These are phyloP conservation scores for Ochropleura leucogaster DNA, from an alignment of 2,888 invertebrate species.

Conservation along the genomic window DNA sequence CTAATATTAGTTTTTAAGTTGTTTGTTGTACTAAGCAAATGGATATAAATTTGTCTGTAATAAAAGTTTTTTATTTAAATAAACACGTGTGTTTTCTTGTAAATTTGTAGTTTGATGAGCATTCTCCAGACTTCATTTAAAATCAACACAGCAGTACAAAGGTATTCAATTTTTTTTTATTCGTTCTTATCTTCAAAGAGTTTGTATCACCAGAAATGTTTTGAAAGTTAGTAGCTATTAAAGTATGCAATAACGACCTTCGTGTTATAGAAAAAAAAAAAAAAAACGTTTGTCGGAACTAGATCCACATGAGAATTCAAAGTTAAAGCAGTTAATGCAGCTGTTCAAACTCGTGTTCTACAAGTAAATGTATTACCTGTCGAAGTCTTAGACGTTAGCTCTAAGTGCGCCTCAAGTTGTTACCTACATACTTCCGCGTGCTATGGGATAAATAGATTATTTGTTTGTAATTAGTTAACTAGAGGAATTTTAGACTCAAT, in stretches of 20 bases:
- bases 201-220: background rate
- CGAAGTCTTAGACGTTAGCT: conserved; percentile 32
- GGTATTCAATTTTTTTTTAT: background rate
- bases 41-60: too few species aligned
- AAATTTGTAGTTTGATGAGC: too few species aligned
- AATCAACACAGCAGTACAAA: too few species aligned
- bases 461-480: conserved; percentile 1
- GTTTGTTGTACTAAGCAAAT: too few species aligned
- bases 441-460: conserved; percentile 11
- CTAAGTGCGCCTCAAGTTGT: conserved; percentile 19
- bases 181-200: background rate
- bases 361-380: conserved; percentile 37
- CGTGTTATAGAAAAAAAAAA: background rate
- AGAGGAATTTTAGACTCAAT: background rate
- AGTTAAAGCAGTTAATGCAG: conserved; percentile 31
- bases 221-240: background rate
- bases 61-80: too few species aligned
- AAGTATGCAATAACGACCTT: background rate
- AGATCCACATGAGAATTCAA: conserved; percentile 8
- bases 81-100: too few species aligned
- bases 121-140: too few species aligned
- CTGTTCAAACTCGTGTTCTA: conserved; percentile 22
- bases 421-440: conserved; percentile 20
- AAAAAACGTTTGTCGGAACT: background rate
- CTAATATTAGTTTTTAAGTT: too few species aligned